A percentile compares a stretch with the other conserved stretches of the same genome.
These are phyloP conservation scores for Ptilodon capucinus DNA, from an alignment of 2,888 invertebrate species.

Conservation along the genomic window DNA sequence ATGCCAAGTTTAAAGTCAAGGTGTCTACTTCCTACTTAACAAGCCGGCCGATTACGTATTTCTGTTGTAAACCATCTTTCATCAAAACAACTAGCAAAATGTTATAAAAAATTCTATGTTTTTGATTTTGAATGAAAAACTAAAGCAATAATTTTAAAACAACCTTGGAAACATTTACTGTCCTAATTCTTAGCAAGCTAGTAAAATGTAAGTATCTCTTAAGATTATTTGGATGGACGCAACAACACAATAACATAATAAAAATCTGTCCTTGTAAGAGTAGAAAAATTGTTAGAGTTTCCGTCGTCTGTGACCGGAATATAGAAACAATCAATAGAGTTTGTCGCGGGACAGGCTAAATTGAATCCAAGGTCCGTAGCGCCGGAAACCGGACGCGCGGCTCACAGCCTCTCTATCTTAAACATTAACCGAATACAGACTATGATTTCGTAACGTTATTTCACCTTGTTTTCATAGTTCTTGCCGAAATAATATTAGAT, in stretches of 20 bases:
- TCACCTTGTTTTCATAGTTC: conserved; percentile 17
- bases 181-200: not conserved
- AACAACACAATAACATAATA: conserved; percentile 23
- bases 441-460: conserved; percentile 14
- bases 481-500: conserved; percentile 22
- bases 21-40: too few species aligned
- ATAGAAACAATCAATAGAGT: conserved; percentile 80
- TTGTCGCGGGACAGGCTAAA: conserved; percentile 68
- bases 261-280: conserved; percentile 34
- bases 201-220: not conserved
- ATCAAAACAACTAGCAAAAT: too few species aligned
- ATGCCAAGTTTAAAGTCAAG: too few species aligned
- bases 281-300: conserved; percentile 44
- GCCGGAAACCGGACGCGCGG: conserved; percentile 71
- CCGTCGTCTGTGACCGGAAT: conserved; percentile 69
- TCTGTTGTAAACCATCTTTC: too few species aligned
- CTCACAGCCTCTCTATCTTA: conserved; percentile 57
- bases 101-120: too few species aligned
- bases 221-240: not conserved
- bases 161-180: not conserved
- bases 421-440: conserved; percentile 45
- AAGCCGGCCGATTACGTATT: too few species aligned
- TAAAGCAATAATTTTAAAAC: not conserved
- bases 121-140: not conserved
- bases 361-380: conserved; percentile 66